These are phyloP conservation scores for Nephila pilipes DNA, from an alignment of 1,140 invertebrate genomes.

Conservation along the genomic window DNA sequence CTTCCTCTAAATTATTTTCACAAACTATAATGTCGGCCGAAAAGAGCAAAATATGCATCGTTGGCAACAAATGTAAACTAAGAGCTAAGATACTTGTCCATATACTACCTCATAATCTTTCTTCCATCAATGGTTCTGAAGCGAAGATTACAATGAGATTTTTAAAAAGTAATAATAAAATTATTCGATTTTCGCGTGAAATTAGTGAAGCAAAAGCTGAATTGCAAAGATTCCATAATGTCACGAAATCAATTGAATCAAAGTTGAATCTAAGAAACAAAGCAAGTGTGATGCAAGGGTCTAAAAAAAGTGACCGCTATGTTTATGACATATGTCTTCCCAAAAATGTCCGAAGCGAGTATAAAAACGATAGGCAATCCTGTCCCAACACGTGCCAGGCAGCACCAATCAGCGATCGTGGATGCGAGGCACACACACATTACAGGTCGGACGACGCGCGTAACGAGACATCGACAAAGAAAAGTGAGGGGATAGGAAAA, in stretches of 20 bases:
- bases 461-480: constrained; percentile 43
- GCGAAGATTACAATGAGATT: too few relatives aligned
- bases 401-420: neutral
- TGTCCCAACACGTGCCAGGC: neutral
- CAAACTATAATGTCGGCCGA: too few relatives aligned
- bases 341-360: neutral
- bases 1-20: too few relatives aligned
- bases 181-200: too few relatives aligned
- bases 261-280: neutral
- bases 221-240: neutral
- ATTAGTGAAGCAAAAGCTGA: neutral
- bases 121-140: too few relatives aligned
- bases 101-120: too few relatives aligned
- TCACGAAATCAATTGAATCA: neutral
- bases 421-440: constrained; percentile 15
- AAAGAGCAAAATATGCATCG: too few relatives aligned
- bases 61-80: too few relatives aligned
- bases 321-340: constrained; percentile 41
- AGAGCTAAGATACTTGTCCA: too few relatives aligned
- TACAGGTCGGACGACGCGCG: neutral
- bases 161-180: too few relatives aligned
- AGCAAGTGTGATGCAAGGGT: neutral
- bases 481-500: neutral
- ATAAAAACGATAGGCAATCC: neutral
- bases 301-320: neutral